A percentile compares a stretch with the other conserved stretches of the same genome.
Evolutionary conservation across 2,797 vertebrate species (phyloP).

Genomic region (Agapornis canus): DNA sequence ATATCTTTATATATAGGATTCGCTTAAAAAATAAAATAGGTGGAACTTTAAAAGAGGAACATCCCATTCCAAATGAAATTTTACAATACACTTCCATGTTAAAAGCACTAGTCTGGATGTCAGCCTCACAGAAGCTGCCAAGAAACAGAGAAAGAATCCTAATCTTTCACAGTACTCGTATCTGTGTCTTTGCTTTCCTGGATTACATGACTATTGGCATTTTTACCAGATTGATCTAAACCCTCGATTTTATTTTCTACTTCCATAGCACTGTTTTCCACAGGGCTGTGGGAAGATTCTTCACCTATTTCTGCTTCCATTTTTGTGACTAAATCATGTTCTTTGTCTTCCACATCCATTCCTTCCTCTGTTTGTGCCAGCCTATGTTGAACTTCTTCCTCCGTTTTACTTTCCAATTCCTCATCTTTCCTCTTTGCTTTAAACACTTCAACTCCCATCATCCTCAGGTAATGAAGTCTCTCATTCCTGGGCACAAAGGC

Average conservation of each 20-base stretch:
- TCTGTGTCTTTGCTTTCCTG: background rate
- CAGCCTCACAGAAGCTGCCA: background rate
- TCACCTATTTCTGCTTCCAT: slow-evolving; percentile 56
- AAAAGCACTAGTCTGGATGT: background rate
- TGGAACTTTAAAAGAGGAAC: background rate
- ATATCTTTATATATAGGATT: background rate
- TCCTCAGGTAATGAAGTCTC: slow-evolving; percentile 92
- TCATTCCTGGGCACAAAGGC: slow-evolving; percentile 96
- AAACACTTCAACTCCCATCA: slow-evolving; percentile 94
- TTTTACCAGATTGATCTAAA: slow-evolving; percentile 18
- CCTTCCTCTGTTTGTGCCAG: background rate
- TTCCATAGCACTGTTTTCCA: slow-evolving; percentile 39
- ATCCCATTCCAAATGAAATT: background rate
- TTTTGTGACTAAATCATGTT: slow-evolving; percentile 34
- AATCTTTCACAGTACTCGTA: background rate
- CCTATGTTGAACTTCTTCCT: background rate
- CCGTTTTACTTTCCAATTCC: background rate
- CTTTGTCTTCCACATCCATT: slow-evolving; percentile 70
- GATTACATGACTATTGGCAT: background rate
- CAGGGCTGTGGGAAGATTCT: slow-evolving; percentile 2
- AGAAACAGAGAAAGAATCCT: background rate
- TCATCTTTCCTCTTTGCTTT: slow-evolving; percentile 77
- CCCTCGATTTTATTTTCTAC: slow-evolving; percentile 33
- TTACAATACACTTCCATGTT: background rate
- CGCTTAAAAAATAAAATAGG: slow-evolving; percentile 31